Evolutionary conservation across 35 echinoderm and acorn worm species (phyloP).

Genomic region (Heliocidaris tuberculata): DNA sequence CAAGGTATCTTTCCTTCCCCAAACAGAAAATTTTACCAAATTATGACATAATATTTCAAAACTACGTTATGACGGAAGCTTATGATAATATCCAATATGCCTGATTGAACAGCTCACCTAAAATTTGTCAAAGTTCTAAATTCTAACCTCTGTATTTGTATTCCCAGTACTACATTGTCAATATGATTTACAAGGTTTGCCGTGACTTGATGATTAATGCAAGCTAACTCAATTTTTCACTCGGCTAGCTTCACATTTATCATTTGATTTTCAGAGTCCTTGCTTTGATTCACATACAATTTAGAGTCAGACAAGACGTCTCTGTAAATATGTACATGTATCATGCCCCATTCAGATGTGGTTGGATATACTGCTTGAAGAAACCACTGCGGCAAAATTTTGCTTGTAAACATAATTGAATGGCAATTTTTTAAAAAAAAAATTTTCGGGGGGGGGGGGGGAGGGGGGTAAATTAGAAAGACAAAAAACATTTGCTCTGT

Average conservation of each 20-base stretch:
- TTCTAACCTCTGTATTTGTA: background rate
- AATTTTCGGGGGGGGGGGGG: background rate
- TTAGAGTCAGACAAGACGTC: slow-evolving; percentile 1
- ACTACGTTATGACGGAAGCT: background rate
- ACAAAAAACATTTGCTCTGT: too few relatives aligned
- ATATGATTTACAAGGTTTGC: background rate
- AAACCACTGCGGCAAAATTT: too few relatives aligned
- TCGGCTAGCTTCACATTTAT: background rate
- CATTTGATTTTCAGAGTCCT: slow-evolving; percentile 4
- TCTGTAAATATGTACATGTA: background rate
- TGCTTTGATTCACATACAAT: slow-evolving; percentile 18
- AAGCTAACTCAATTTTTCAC: slow-evolving; percentile 12
- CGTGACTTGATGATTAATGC: background rate
- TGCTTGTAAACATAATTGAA: background rate
- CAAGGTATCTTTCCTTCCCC: too few relatives aligned
- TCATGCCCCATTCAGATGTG: background rate
- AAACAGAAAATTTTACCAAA: too few relatives aligned
- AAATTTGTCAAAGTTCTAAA: background rate
- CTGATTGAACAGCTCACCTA: background rate
- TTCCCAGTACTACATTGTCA: background rate
- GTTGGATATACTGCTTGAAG: background rate
- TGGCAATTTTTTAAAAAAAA: background rate
- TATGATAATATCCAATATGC: background rate
- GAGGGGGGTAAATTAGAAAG: too few relatives aligned
- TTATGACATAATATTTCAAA: background rate